Evolutionary conservation across 2,113 vertebrate species (phyloP).

Genomic region (Morone chrysops): DNA sequence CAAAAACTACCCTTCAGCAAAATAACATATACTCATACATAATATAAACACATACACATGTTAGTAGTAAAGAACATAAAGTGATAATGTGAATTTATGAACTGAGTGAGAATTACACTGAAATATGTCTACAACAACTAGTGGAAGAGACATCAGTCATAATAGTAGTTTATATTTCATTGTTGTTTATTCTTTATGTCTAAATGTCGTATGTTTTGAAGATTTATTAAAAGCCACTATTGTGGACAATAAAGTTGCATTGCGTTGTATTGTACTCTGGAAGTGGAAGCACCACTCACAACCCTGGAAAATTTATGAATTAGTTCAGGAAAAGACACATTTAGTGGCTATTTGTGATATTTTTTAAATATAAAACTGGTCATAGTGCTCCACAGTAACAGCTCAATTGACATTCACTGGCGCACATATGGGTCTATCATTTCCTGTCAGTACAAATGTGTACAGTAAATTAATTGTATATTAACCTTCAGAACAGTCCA

Average conservation of each 20-base stretch:
- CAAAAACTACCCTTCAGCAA: too few relatives aligned
- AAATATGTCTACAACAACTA: too few relatives aligned
- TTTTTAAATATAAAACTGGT: neutral
- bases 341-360: neutral
- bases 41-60: too few relatives aligned
- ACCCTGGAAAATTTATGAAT: neutral
- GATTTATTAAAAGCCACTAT: neutral
- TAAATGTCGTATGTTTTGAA: neutral
- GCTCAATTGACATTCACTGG: neutral
- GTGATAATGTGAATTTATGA: too few relatives aligned
- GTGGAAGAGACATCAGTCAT: neutral
- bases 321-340: neutral
- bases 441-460: neutral
- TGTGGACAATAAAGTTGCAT: too few relatives aligned
- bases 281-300: neutral
- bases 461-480: neutral
- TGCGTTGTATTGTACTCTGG: neutral
- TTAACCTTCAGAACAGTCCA: neutral
- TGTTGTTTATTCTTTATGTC: neutral
- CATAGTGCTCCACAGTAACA: neutral
- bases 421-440: neutral
- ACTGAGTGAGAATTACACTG: too few relatives aligned
- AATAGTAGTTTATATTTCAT: neutral
- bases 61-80: too few relatives aligned
- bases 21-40: too few relatives aligned